phyloP scores from a whole-genome alignment of 2,888 invertebrate species.

The Leistus spinibarbis region DNA sequence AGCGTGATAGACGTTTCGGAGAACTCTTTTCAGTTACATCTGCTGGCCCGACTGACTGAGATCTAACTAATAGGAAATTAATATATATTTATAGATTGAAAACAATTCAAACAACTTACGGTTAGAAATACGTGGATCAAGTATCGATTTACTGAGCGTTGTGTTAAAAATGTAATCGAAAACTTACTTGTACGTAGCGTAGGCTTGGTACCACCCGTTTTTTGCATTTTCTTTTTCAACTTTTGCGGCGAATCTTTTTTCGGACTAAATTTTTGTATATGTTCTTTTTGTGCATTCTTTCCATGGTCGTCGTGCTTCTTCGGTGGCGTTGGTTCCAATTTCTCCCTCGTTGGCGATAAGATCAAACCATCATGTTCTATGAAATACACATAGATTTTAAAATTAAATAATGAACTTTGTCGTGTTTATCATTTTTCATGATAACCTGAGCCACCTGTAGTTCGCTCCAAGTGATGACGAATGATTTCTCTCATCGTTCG shows the following conservation, averaged over 20 bases:
- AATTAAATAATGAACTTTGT: slow-evolving; percentile 12
- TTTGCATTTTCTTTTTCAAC: slow-evolving; percentile 60
- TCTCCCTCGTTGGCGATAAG: slow-evolving; percentile 73
- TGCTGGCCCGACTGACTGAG: slow-evolving; percentile 73
- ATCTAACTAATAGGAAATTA: slow-evolving; percentile 59
- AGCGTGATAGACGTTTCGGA: slow-evolving; percentile 77
- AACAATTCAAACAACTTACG: background rate
- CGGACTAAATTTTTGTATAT: slow-evolving; percentile 56
- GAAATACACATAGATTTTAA: slow-evolving; percentile 26
- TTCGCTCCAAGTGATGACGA: slow-evolving; percentile 73
- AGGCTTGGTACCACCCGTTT: slow-evolving; percentile 64
- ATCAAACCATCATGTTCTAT: slow-evolving; percentile 68
- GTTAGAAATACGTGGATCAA: background rate
- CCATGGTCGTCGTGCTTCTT: slow-evolving; percentile 63
- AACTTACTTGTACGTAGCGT: slow-evolving; percentile 58
- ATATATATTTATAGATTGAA: background rate
- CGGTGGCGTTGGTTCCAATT: slow-evolving; percentile 71
- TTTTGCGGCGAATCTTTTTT: slow-evolving; percentile 66
- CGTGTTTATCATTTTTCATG: slow-evolving; percentile 14
- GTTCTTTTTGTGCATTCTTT: slow-evolving; percentile 34
- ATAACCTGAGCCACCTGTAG: slow-evolving; percentile 69
- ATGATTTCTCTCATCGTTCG: slow-evolving; percentile 69
- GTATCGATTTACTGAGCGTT: background rate
- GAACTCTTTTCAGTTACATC: slow-evolving; percentile 70
- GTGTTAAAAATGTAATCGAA: background rate